Conservation (phyloP, 53 echinoderm and acorn worm genomes). For the Zoroaster sp. region DNA sequence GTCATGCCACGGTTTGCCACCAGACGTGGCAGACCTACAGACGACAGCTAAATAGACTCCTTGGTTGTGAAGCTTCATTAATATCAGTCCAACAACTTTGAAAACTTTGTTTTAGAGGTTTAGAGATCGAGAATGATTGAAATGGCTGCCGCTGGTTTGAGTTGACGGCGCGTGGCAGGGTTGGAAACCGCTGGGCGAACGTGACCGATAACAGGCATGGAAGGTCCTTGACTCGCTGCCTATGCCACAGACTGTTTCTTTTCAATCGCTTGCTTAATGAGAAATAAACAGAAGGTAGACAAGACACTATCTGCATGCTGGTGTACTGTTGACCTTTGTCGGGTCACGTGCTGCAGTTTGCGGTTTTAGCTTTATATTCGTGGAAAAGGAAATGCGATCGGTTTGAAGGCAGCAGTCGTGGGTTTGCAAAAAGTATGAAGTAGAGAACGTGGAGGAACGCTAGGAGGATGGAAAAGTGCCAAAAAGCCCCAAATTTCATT, state of each 20-base stretch:
- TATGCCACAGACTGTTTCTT: background rate
- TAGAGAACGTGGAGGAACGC: too few relatives aligned
- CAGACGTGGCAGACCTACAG: too few relatives aligned
- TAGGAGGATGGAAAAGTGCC: too few relatives aligned
- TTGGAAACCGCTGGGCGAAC: background rate
- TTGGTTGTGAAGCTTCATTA: too few relatives aligned
- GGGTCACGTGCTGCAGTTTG: slow-evolving; percentile 1
- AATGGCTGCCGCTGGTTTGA: background rate
- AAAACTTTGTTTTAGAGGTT: background rate
- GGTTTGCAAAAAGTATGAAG: too few relatives aligned
- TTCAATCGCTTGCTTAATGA: slow-evolving; percentile 33
- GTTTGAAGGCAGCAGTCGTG: too few relatives aligned
- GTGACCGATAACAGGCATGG: background rate
- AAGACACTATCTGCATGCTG: background rate
- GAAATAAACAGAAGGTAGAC: slow-evolving; percentile 13
- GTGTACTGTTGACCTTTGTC: slow-evolving; percentile 15
- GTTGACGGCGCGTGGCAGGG: background rate
- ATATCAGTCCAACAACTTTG: too few relatives aligned
- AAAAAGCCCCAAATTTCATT: too few relatives aligned
- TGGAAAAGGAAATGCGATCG: background rate
- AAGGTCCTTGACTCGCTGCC: slow-evolving; percentile 28
- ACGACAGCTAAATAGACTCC: too few relatives aligned
- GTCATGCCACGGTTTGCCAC: too few relatives aligned
- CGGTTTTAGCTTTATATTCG: background rate
- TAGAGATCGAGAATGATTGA: background rate